Conservation (phyloP, 2,888 invertebrate genomes). For the Drosophila anomalata region DNA sequence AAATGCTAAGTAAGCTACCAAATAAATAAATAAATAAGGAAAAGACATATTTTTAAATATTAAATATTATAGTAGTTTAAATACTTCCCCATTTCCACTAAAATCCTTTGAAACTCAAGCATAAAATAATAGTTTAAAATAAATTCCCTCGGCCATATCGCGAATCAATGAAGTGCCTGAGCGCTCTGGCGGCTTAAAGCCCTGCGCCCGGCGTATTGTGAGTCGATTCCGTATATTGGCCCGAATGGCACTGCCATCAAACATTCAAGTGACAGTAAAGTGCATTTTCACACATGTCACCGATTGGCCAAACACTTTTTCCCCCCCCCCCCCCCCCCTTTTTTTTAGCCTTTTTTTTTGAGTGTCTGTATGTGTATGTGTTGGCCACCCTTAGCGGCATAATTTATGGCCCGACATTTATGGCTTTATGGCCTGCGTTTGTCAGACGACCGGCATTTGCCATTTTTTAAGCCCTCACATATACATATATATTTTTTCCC, state of each 20-base stretch:
- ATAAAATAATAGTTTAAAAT: too few relatives aligned
- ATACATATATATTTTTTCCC: background rate
- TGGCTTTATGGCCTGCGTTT: constrained; percentile 74
- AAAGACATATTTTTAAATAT: too few relatives aligned
- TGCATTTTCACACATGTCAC: constrained; percentile 76
- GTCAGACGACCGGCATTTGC: constrained; percentile 37
- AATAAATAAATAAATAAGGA: too few relatives aligned
- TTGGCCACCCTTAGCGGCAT: constrained; percentile 50
- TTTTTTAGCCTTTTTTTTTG: background rate
- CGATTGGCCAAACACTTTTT: constrained; percentile 29
- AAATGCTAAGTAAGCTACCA: too few relatives aligned
- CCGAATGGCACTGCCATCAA: constrained; percentile 30
- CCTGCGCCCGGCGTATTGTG: constrained; percentile 3
- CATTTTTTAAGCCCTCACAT: constrained; percentile 15
- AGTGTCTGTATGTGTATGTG: background rate
- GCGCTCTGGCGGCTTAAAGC: constrained; percentile 14
- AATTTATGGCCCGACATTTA: constrained; percentile 73
- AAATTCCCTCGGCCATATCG: constrained; percentile 1
- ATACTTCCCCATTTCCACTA: too few relatives aligned
- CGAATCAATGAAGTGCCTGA: constrained; percentile 17
- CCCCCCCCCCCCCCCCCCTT: too few relatives aligned
- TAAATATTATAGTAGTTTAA: too few relatives aligned
- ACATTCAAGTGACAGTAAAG: constrained; percentile 70
- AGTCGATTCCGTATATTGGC: constrained; percentile 20
- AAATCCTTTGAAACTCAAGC: too few relatives aligned